Conservation (phyloP, 2,113 vertebrate genomes). For the Syrrhaptes paradoxus region DNA sequence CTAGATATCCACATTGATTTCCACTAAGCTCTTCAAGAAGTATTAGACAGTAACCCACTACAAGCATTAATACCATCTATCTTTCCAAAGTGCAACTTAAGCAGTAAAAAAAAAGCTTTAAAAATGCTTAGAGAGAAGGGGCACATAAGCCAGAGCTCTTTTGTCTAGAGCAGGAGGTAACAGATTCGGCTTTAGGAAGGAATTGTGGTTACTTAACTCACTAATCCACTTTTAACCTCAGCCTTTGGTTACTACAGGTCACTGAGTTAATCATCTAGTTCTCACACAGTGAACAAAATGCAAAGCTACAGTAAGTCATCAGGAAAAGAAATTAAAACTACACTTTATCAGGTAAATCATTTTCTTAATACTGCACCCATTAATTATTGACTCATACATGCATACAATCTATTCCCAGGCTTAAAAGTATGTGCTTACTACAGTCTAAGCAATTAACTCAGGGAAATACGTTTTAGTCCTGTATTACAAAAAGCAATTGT, state of each 20-base stretch:
- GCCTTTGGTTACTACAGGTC: constrained; percentile 20
- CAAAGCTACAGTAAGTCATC: constrained; percentile 10
- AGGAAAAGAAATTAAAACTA: constrained; percentile 12
- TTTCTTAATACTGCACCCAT: not conserved
- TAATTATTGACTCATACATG: not conserved
- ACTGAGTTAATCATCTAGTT: constrained; percentile 35
- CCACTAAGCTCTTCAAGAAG: not conserved
- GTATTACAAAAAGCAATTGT: not conserved
- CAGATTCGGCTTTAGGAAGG: constrained; percentile 2
- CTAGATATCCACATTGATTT: not conserved
- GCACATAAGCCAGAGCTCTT: not conserved
- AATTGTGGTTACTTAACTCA: not conserved
- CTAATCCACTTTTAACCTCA: constrained; percentile 52
- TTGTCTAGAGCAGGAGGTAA: not conserved
- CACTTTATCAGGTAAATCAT: constrained; percentile 13
- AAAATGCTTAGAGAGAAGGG: not conserved
- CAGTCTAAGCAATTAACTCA: not conserved
- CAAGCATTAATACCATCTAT: not conserved
- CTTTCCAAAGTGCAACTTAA: not conserved
- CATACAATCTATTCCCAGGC: not conserved
- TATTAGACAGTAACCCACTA: not conserved
- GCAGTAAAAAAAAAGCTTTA: not conserved
- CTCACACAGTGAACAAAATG: not conserved
- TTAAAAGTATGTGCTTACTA: not conserved
- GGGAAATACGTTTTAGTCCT: not conserved